Percentiles rank a stretch among this genome's conserved stretches.
These are phyloP conservation scores for Megalurothrips usitatus DNA, from an alignment of 2,888 invertebrate species.

Conservation along the genomic window DNA sequence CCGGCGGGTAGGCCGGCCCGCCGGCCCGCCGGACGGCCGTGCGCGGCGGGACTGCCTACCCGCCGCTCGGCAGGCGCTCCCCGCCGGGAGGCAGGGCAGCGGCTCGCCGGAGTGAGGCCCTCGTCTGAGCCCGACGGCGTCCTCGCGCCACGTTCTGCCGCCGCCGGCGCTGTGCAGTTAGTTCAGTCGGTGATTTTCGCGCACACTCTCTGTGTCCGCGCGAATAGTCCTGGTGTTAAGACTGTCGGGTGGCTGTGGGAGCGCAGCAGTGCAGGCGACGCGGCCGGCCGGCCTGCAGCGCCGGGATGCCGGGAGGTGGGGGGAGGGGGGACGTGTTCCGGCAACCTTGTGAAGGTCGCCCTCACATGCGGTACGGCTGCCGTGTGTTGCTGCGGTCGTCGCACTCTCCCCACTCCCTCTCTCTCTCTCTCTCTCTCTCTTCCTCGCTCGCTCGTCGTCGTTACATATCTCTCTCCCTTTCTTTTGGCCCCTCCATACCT, in stretches of 20 bases:
- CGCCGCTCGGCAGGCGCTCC: not conserved
- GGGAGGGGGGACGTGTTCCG: not conserved
- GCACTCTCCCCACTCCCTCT: not conserved
- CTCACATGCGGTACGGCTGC: slow-evolving; percentile 21
- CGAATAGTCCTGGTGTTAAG: no score
- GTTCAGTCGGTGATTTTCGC: no score
- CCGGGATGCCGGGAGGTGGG: not conserved
- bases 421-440: not conserved
- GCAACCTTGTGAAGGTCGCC: slow-evolving; percentile 20
- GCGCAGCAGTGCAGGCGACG: no score
- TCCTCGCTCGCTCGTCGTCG: no score
- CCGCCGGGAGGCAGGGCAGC: no score
- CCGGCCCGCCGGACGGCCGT: not conserved
- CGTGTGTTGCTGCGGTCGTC: not conserved
- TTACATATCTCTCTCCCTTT: not conserved
- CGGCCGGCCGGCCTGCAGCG: not conserved
- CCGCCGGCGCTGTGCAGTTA: no score
- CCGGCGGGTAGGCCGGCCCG: not conserved
- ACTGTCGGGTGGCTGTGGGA: no score
- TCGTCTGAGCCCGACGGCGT: no score
- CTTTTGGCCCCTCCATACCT: not conserved
- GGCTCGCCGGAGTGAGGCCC: no score
- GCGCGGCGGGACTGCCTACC: not conserved
- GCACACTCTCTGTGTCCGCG: no score
- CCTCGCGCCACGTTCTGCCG: no score